phyloP scores from a whole-genome alignment of 2,888 invertebrate genomes.

The Euzetes globulus region DNA sequence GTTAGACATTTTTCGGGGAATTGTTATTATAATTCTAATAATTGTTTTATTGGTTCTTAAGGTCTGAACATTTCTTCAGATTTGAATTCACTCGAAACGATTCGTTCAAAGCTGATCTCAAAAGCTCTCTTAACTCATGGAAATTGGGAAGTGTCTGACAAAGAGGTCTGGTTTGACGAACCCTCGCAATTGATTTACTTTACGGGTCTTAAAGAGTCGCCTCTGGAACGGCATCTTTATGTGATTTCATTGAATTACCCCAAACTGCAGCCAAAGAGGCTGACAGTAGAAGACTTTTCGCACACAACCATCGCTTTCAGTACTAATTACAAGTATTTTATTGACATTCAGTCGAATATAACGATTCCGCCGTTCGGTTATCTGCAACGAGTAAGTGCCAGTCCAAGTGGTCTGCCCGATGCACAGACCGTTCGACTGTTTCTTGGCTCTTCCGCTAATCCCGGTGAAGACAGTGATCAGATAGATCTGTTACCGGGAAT shows the following conservation, averaged over 20 bases:
- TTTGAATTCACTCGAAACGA: background rate
- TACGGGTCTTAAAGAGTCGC: conserved; percentile 78
- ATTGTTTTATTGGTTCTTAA: background rate
- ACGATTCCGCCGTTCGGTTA: conserved; percentile 40
- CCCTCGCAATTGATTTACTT: conserved; percentile 75
- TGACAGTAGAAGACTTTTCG: conserved; percentile 33
- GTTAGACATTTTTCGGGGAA: no score
- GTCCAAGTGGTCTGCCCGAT: background rate
- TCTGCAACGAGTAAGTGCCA: conserved; percentile 23
- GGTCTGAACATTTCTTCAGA: background rate
- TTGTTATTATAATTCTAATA: conserved; percentile 10
- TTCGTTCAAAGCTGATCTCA: background rate
- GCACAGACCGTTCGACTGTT: background rate
- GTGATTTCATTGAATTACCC: conserved; percentile 48
- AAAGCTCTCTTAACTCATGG: conserved; percentile 46
- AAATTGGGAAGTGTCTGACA: conserved; percentile 48
- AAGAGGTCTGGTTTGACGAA: conserved; percentile 73
- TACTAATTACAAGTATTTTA: conserved; percentile 36
- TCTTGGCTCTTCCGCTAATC: conserved; percentile 10
- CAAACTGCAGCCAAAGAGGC: conserved; percentile 21
- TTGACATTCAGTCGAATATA: conserved; percentile 41
- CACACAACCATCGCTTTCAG: conserved; percentile 34
- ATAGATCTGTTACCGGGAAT: conserved; percentile 35
- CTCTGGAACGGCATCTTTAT: conserved; percentile 85
- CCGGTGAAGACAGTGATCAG: conserved; percentile 22